Evolutionary conservation across 2,888 invertebrate genomes (phyloP).

Genomic region (Drosophila flavopinicola): DNA sequence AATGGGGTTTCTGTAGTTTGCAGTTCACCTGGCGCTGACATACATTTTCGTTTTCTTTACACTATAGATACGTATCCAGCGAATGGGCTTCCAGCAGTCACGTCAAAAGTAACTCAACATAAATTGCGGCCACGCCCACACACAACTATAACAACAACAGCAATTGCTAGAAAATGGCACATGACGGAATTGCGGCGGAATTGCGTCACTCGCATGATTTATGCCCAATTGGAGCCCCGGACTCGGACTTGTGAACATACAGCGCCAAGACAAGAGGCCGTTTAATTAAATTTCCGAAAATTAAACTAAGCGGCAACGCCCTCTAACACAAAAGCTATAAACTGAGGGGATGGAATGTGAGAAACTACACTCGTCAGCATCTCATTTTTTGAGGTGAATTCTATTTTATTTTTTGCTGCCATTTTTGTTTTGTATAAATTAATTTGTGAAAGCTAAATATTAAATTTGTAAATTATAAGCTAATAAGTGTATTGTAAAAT

Average conservation of each 20-base stretch:
- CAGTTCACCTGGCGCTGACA: constrained; percentile 65
- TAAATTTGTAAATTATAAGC: too few relatives aligned
- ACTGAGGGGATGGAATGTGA: not conserved
- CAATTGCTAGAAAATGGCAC: constrained; percentile 37
- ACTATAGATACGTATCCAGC: constrained; percentile 23
- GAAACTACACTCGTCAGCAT: constrained; percentile 4
- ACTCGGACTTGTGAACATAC: constrained; percentile 24
- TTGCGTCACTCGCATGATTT: constrained; percentile 74
- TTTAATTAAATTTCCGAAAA: constrained; percentile 75
- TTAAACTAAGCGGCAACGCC: constrained; percentile 69
- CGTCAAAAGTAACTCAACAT: constrained; percentile 50
- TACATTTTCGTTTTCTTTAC: constrained; percentile 9
- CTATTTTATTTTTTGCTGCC: too few relatives aligned
- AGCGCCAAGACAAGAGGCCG: constrained; percentile 40
- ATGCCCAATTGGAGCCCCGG: constrained; percentile 63
- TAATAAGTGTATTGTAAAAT: too few relatives aligned
- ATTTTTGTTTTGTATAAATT: too few relatives aligned
- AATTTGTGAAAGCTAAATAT: too few relatives aligned
- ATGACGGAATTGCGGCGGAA: constrained; percentile 59
- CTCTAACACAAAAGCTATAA: constrained; percentile 22
- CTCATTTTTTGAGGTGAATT: too few relatives aligned
- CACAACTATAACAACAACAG: constrained; percentile 32
- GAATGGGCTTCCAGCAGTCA: constrained; percentile 36
- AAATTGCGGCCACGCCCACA: constrained; percentile 61
- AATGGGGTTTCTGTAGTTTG: constrained; percentile 19